phyloP scores from a whole-genome alignment of 2,888 invertebrate species.

The Hartigia nigra region DNA sequence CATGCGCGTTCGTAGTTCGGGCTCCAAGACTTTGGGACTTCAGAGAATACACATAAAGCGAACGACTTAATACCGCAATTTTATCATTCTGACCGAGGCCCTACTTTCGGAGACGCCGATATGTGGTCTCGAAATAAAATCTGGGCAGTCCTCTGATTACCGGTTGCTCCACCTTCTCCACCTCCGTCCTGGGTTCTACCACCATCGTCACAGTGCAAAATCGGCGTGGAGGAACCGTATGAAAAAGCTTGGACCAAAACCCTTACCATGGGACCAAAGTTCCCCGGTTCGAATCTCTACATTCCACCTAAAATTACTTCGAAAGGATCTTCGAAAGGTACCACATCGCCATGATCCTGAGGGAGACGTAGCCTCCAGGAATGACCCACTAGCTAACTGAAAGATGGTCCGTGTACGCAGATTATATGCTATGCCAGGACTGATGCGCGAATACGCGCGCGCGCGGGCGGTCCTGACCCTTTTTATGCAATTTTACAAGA shows the following conservation, averaged over 20 bases:
- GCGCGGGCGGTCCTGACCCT: slow-evolving; percentile 28
- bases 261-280: too few species aligned
- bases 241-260: too few species aligned
- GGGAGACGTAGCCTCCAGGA: slow-evolving; percentile 32
- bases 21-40: slow-evolving; percentile 55
- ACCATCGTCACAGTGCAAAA: slow-evolving; percentile 29
- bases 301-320: neutral
- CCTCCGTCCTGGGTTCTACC: slow-evolving; percentile 25
- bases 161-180: slow-evolving; percentile 37
- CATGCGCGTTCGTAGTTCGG: slow-evolving; percentile 33
- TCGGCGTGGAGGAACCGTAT: neutral
- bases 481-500: slow-evolving; percentile 63
- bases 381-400: slow-evolving; percentile 56
- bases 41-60: slow-evolving; percentile 66
- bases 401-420: slow-evolving; percentile 26
- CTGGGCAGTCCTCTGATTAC: slow-evolving; percentile 56
- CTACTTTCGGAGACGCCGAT: slow-evolving; percentile 45
- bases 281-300: too few species aligned
- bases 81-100: slow-evolving; percentile 60
- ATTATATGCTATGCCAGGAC: slow-evolving; percentile 27
- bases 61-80: slow-evolving; percentile 66
- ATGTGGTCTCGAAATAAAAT: slow-evolving; percentile 65
- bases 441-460: slow-evolving; percentile 20
- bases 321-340: neutral
- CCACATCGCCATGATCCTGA: slow-evolving; percentile 24